Conservation (phyloP, 2,888 invertebrate genomes). For the Panzeria rudis region DNA sequence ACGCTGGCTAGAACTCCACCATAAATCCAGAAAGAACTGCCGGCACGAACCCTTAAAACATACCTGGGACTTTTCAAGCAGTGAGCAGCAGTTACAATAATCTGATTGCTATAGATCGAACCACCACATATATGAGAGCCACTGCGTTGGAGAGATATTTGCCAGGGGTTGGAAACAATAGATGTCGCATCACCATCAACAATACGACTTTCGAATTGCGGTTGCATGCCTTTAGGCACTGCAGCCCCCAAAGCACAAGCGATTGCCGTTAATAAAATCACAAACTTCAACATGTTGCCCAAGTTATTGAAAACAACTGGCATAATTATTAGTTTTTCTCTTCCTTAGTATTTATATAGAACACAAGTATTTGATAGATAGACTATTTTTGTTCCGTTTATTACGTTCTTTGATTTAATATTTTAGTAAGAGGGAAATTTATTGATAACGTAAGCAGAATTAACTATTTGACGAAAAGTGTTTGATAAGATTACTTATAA, state of each 20-base stretch:
- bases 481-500: neutral
- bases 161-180: constrained; percentile 74
- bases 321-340: neutral
- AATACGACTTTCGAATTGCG: constrained; percentile 74
- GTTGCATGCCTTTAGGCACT: constrained; percentile 61
- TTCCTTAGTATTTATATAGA: no score
- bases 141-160: constrained; percentile 75
- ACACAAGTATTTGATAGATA: no score
- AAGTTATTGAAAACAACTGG: neutral
- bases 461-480: no score
- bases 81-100: constrained; percentile 86
- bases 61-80: constrained; percentile 79
- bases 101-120: constrained; percentile 83
- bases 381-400: no score
- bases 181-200: constrained; percentile 74
- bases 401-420: no score
- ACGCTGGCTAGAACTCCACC: constrained; percentile 76
- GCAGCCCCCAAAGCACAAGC: constrained; percentile 62
- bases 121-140: constrained; percentile 85
- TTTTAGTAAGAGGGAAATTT: no score
- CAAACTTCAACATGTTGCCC: constrained; percentile 66
- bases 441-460: no score
- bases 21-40: constrained; percentile 83
- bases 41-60: constrained; percentile 84
- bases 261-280: constrained; percentile 48